phyloP scores from a whole-genome alignment of 2,797 vertebrate genomes.

The Pseudochaenichthys georgianus region DNA sequence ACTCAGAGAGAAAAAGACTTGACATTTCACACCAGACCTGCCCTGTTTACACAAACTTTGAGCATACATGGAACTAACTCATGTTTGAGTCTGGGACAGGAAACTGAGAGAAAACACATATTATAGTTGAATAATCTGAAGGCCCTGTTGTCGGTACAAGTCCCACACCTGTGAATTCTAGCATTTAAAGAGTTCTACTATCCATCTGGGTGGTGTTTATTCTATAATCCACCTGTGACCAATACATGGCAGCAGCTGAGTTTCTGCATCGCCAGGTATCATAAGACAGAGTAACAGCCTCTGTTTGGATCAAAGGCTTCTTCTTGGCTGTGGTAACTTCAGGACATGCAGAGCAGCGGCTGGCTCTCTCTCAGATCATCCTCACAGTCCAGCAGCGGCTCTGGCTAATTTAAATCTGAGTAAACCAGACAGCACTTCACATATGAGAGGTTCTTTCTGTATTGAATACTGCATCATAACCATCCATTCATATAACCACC shows the following conservation, averaged over 20 bases:
- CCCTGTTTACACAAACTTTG: conserved; percentile 50
- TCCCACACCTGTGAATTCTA: conserved; percentile 43
- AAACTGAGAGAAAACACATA: conserved; percentile 13
- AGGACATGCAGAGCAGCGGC: conserved; percentile 38
- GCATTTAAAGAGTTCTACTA: conserved; percentile 43
- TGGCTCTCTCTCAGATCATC: conserved; percentile 48
- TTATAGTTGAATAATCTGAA: conserved; percentile 20
- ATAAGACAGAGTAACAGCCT: conserved; percentile 65
- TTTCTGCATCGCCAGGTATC: conserved; percentile 58
- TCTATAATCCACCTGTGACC: conserved; percentile 61
- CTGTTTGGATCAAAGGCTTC: conserved; percentile 73
- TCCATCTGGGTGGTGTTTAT: conserved; percentile 67
- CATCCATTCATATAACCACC: background rate
- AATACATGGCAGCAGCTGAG: conserved; percentile 50
- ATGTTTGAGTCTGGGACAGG: conserved; percentile 23
- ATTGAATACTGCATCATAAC: background rate
- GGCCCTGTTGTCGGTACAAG: conserved; percentile 27
- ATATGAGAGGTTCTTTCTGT: conserved; percentile 16
- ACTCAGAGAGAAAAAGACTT: conserved; percentile 50
- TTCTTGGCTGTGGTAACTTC: conserved; percentile 68
- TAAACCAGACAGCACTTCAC: conserved; percentile 27
- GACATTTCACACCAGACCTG: conserved; percentile 43
- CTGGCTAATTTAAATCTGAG: conserved; percentile 43
- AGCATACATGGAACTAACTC: conserved; percentile 32
- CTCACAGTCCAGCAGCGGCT: conserved; percentile 37